phyloP scores from a whole-genome alignment of 1,140 invertebrate genomes.

The Alviniconcha marisindica region DNA sequence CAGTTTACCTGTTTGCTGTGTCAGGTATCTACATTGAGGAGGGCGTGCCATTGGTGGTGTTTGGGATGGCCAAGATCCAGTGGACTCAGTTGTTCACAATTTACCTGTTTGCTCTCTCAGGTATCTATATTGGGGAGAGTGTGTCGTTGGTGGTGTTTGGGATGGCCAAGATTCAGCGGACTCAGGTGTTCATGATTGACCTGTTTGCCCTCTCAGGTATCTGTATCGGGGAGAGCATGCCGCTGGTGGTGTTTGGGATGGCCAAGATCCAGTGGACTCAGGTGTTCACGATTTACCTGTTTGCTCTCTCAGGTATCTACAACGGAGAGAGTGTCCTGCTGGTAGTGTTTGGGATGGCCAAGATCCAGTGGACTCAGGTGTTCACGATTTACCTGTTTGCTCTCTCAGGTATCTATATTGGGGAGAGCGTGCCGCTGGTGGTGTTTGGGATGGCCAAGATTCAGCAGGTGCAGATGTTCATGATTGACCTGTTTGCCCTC shows the following conservation, averaged over 20 bases:
- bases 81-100: constrained; percentile 87
- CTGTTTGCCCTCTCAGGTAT: constrained; percentile 67
- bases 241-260: constrained; percentile 88
- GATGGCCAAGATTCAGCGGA: too few relatives aligned
- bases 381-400: too few relatives aligned
- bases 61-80: constrained; percentile 92
- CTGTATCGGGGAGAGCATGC: constrained; percentile 76
- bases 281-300: too few relatives aligned
- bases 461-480: constrained; percentile 89
- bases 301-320: constrained; percentile 71
- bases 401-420: constrained; percentile 73
- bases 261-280: constrained; percentile 91
- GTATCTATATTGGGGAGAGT: too few relatives aligned
- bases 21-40: constrained; percentile 73
- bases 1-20: too few relatives aligned
- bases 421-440: constrained; percentile 80
- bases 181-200: too few relatives aligned
- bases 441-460: constrained; percentile 92
- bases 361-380: constrained; percentile 91
- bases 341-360: constrained; percentile 90
- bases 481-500: too few relatives aligned
- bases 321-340: constrained; percentile 78
- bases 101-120: too few relatives aligned
- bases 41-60: constrained; percentile 83
- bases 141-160: too few relatives aligned